Conservation (phyloP, 2,888 invertebrate genomes). For the Conchocele bisecta region DNA sequence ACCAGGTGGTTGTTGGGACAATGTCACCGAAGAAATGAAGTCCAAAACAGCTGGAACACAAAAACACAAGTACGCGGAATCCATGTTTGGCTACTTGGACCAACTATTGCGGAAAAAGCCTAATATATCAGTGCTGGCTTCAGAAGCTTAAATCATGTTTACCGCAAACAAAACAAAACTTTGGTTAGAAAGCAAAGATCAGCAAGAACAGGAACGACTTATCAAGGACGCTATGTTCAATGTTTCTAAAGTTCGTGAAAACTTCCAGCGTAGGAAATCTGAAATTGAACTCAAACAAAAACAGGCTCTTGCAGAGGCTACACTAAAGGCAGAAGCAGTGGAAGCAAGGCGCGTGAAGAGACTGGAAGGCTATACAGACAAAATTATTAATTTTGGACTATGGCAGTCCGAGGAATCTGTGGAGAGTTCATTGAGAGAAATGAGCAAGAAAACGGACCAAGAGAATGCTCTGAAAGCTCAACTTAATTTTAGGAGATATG, state of each 20-base stretch:
- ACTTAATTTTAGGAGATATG: constrained; percentile 45
- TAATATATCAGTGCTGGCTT: constrained; percentile 32
- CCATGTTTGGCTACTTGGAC: constrained; percentile 19
- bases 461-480: constrained; percentile 44
- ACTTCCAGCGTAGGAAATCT: constrained; percentile 16
- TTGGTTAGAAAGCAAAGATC: constrained; percentile 37
- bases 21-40: not conserved
- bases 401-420: constrained; percentile 49
- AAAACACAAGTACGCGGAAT: constrained; percentile 23
- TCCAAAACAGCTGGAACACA: not conserved
- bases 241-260: constrained; percentile 10
- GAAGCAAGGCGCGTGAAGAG: constrained; percentile 25
- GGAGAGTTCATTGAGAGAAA: constrained; percentile 19
- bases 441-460: constrained; percentile 26
- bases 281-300: constrained; percentile 32
- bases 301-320: constrained; percentile 9
- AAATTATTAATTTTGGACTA: constrained; percentile 42
- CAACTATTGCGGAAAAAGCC: constrained; percentile 17
- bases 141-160: constrained; percentile 53
- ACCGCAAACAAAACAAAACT: constrained; percentile 37
- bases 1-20: constrained; percentile 6
- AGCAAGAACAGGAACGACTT: constrained; percentile 17
- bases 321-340: not conserved
- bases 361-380: constrained; percentile 26
- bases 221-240: constrained; percentile 25